Conservation (phyloP, 2,888 invertebrate genomes). For the Hoplodrina blanda region DNA sequence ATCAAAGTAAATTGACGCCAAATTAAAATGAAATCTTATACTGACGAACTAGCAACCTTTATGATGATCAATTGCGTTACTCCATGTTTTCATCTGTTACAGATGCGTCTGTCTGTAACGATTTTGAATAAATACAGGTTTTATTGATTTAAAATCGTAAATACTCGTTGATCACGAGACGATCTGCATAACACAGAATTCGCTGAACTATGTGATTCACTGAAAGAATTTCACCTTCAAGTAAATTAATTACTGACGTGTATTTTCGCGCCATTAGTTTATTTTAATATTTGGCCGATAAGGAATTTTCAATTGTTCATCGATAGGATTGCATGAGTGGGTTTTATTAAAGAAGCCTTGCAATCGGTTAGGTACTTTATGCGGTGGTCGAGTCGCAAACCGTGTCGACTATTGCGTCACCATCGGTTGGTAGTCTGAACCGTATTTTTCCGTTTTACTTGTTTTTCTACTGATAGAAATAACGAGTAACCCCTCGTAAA, state of each 20-base stretch:
- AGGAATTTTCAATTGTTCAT: conserved; percentile 15
- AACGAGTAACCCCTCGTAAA: conserved; percentile 41
- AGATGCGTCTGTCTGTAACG: background rate
- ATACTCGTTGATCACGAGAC: conserved; percentile 15
- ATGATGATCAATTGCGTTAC: conserved; percentile 5
- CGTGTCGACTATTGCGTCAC: conserved; percentile 54
- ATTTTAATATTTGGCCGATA: conserved; percentile 38
- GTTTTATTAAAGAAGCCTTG: conserved; percentile 54
- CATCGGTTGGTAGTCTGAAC: conserved; percentile 26
- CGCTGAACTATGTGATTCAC: conserved; percentile 32
- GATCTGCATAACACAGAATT: conserved; percentile 18
- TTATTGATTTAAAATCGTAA: background rate
- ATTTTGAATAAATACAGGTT: conserved; percentile 13
- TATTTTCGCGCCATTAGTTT: conserved; percentile 20
- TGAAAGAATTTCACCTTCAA: conserved; percentile 42
- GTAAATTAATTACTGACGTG: conserved; percentile 41
- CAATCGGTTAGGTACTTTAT: conserved; percentile 21
- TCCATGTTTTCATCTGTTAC: conserved; percentile 14
- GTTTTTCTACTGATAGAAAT: conserved; percentile 43
- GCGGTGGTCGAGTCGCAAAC: conserved; percentile 29
- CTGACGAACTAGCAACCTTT: conserved; percentile 21
- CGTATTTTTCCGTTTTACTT: conserved; percentile 37
- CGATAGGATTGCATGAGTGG: conserved; percentile 18
- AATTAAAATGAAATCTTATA: conserved; percentile 50
- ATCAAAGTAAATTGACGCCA: conserved; percentile 8